These are phyloP conservation scores for Fundulus diaphanus DNA, from an alignment of 2,797 vertebrate genomes.

Conservation along the genomic window DNA sequence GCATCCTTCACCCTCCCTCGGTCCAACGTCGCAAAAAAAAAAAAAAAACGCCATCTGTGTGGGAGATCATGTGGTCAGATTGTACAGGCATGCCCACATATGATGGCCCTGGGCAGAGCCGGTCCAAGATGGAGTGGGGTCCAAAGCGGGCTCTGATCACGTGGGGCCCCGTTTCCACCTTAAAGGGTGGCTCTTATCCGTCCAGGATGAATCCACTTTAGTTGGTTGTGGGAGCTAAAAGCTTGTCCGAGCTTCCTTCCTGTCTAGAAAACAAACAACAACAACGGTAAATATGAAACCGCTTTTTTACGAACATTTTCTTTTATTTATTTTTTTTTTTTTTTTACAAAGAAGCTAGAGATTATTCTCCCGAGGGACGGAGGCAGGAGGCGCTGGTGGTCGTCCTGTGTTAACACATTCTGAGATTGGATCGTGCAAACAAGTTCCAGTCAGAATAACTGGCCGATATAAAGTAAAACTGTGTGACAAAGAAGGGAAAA, in stretches of 20 bases:
- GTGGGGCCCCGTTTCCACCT: neutral
- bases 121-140: neutral
- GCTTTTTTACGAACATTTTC: no score
- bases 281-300: no score
- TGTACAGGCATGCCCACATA: slow-evolving; percentile 62
- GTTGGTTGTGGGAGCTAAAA: no score
- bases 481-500: no score
- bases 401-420: neutral
- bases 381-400: neutral
- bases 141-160: neutral
- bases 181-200: no score
- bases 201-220: no score
- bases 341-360: neutral
- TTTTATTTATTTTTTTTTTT: no score
- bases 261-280: no score
- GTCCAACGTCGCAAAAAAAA: slow-evolving; percentile 33
- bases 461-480: neutral
- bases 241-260: no score
- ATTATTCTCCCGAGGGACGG: neutral
- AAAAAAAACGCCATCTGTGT: slow-evolving; percentile 75
- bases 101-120: slow-evolving; percentile 43
- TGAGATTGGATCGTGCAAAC: neutral
- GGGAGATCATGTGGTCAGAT: slow-evolving; percentile 73
- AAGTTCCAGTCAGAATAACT: neutral
- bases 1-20: slow-evolving; percentile 28